These are phyloP conservation scores for Galago senegalensis DNA, from an alignment of 2,797 vertebrate species.

Conservation along the genomic window DNA sequence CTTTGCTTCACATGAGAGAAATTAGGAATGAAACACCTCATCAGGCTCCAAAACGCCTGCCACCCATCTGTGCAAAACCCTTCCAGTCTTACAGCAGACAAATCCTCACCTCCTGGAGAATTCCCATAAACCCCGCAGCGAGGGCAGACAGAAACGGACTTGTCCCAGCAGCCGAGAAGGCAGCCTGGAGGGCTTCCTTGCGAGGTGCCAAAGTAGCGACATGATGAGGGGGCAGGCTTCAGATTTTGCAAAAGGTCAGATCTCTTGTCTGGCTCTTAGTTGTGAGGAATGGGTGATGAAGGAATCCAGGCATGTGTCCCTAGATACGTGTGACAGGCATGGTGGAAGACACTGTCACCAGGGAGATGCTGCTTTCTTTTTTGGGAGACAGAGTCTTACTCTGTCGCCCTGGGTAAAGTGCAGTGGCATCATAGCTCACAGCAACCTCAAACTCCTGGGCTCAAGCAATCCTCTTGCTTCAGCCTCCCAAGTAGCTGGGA, in stretches of 20 bases:
- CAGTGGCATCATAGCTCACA: too few species aligned
- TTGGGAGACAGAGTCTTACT: too few species aligned
- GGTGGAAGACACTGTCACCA: not conserved
- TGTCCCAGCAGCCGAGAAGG: not conserved
- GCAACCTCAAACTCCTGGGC: too few species aligned
- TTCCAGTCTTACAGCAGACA: not conserved
- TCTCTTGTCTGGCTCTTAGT: slow-evolving; percentile 53
- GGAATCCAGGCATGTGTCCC: not conserved
- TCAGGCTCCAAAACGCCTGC: not conserved
- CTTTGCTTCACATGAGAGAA: slow-evolving; percentile 1
- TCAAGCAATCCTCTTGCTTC: too few species aligned
- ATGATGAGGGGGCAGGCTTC: not conserved
- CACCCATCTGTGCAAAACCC: not conserved
- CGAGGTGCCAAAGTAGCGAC: not conserved
- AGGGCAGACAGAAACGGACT: not conserved
- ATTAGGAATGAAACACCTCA: not conserved
- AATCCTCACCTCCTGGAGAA: not conserved
- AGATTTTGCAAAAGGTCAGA: slow-evolving; percentile 33
- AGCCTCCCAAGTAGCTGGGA: too few species aligned
- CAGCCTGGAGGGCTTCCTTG: not conserved
- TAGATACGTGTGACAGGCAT: not conserved
- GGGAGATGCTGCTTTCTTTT: slow-evolving; percentile 30
- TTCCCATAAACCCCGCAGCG: accelerated
- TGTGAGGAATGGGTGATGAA: not conserved
- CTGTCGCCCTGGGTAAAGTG: too few species aligned